Evolutionary conservation across 2,888 invertebrate genomes (phyloP), one percentile per base, ranked within the genome.

Genomic region (Camptogramma bilineatum): DNA sequence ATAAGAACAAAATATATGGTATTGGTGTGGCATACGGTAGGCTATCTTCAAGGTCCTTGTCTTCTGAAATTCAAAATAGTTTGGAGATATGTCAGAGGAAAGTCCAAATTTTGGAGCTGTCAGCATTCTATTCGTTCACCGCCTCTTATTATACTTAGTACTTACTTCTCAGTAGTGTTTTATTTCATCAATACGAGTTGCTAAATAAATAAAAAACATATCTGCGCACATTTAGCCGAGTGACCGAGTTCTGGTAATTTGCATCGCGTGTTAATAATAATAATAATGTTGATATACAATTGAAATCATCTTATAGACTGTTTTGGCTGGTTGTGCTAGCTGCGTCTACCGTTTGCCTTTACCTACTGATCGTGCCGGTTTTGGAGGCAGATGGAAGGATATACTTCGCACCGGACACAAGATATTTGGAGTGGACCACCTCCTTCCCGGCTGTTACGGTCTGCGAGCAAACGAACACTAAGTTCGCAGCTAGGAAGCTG

Each of bases 401-500:
- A 13, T 95, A 94, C 77, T 95, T 95, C 72, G 95, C 95, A 0
- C 91, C 94, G 0, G 95, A 95, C 71, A 95, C 95, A 0, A 90
- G 88, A 50, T 95, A 95, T 73, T 76, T 95, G 16, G 81, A 93
- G 44, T 95, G 95, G 95, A 88, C 93, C 64, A 94, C 94, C 0
- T 83, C 89, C 0, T 95, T 95, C 76, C 95, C 95, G 0, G 92
- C 94, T 0, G 83, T 95, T 13, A 94, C 94, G 0, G 83, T 95
- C 31, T 96, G 96, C 74, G 95, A 95, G 78, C 85, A 83, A 1
- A 92, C 93, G 64, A 88, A 70, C 31, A 64, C 70, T 0, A 81
- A 80, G 44, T 60, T 64, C 17, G 74, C 74, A 1, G 74, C 80
- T 53, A 79, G 70, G 67, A 85, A 75, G 55, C 73, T 91, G 3